Conservation (phyloP, 2,888 invertebrate genomes). For the Agrypnus murinus region DNA sequence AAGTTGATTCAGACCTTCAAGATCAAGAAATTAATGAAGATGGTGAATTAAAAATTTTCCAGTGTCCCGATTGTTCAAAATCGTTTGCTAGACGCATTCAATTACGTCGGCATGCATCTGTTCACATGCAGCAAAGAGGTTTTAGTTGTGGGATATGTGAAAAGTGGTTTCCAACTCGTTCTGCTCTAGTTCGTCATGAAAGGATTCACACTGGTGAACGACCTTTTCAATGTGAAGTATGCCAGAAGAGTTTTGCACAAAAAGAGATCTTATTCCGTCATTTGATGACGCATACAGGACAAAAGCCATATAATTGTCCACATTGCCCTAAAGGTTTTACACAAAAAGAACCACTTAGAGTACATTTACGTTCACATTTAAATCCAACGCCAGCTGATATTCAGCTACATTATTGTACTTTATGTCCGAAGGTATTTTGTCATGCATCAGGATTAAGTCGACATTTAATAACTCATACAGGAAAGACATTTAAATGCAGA, state of each 20-base stretch:
- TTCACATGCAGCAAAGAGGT: constrained; percentile 76
- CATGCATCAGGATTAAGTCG: constrained; percentile 80
- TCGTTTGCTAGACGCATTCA: constrained; percentile 77
- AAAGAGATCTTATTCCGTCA: constrained; percentile 81
- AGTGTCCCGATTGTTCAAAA: constrained; percentile 78
- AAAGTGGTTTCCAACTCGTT: constrained; percentile 79
- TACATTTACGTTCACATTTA: constrained; percentile 78
- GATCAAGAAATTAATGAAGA: constrained; percentile 65
- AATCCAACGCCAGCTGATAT: constrained; percentile 75
- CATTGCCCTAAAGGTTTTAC: constrained; percentile 82
- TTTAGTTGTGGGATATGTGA: constrained; percentile 77
- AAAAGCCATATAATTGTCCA: constrained; percentile 80
- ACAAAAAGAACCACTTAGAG: constrained; percentile 79
- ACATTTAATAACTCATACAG: constrained; percentile 79
- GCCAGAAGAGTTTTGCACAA: constrained; percentile 82
- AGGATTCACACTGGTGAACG: constrained; percentile 79
- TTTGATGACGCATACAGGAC: constrained; percentile 75
- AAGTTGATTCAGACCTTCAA: constrained; percentile 47
- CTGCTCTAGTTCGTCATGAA: constrained; percentile 81
- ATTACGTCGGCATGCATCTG: constrained; percentile 76
- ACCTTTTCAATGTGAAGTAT: constrained; percentile 74
- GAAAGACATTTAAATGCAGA: constrained; percentile 78
- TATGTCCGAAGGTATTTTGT: constrained; percentile 78
- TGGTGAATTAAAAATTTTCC: constrained; percentile 73
- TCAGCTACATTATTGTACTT: constrained; percentile 78